Percentiles rank a stretch among this genome's conserved stretches.
Conservation (phyloP, 2,888 invertebrate species). For the Tromatobia lineatoria region DNA sequence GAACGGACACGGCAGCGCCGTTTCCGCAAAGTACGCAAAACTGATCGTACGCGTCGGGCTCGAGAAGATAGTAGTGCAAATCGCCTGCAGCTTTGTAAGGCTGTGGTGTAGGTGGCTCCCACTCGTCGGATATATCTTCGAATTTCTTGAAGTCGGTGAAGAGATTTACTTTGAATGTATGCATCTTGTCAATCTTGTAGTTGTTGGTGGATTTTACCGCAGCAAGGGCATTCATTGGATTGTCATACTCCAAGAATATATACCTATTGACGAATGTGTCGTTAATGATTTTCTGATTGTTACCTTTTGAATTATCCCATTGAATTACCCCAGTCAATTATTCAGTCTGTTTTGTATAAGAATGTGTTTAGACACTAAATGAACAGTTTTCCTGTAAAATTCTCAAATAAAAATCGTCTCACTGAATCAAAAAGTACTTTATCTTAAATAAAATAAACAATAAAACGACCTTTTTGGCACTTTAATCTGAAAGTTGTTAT, state of each 20-base stretch:
- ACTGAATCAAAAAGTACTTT: too few species aligned
- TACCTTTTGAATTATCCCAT: too few species aligned
- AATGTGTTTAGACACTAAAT: too few species aligned
- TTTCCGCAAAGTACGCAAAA: constrained; percentile 96
- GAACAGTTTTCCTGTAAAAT: too few species aligned
- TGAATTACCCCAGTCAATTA: too few species aligned
- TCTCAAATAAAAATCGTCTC: too few species aligned
- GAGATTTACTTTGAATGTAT: constrained; percentile 96
- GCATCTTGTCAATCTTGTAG: constrained; percentile 97
- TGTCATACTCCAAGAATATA: constrained; percentile 96
- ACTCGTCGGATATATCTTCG: constrained; percentile 95
- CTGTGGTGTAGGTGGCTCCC: constrained; percentile 96
- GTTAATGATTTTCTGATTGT: too few species aligned
- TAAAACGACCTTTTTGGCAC: too few species aligned
- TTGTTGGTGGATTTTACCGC: constrained; percentile 96
- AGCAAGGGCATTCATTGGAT: constrained; percentile 93
- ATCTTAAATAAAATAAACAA: too few species aligned
- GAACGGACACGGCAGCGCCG: constrained; percentile 91
- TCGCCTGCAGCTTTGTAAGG: constrained; percentile 97
- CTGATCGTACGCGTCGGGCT: constrained; percentile 98
- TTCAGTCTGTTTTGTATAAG: too few species aligned
- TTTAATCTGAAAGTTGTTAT: too few species aligned
- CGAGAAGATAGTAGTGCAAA: constrained; percentile 96
- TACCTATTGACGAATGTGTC: constrained; percentile 86
- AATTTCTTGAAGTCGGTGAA: constrained; percentile 98